Evolutionary conservation across 2,888 invertebrate genomes (phyloP).

Genomic region (Arrhopalites spinosus): DNA sequence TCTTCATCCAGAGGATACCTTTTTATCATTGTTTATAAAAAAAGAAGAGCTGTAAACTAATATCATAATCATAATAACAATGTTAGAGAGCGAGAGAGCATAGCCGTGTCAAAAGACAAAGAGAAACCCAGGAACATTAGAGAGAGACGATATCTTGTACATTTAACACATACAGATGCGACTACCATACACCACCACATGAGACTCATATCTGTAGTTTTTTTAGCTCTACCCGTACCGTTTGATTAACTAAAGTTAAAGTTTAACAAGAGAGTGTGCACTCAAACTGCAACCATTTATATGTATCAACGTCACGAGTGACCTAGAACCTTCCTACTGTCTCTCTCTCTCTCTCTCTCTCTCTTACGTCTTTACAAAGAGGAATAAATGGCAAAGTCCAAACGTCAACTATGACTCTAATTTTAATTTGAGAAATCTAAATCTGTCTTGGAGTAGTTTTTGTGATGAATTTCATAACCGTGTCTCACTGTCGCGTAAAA

Average conservation of each 20-base stretch:
- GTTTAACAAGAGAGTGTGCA: constrained; percentile 2
- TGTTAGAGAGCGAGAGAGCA: background rate
- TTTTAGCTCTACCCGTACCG: too few relatives aligned
- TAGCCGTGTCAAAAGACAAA: too few relatives aligned
- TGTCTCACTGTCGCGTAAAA: too few relatives aligned
- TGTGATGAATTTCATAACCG: too few relatives aligned
- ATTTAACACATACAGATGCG: too few relatives aligned
- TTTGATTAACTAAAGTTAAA: too few relatives aligned
- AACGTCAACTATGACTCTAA: background rate
- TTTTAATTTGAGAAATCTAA: background rate
- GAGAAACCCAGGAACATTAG: constrained; percentile 2
- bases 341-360: background rate
- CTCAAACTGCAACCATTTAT: background rate
- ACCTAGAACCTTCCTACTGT: constrained; percentile 28
- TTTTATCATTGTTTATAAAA: background rate
- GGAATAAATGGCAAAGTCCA: background rate
- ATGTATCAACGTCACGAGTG: constrained; percentile 23
- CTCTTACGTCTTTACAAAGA: background rate
- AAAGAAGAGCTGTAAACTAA: background rate
- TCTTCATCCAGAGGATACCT: background rate
- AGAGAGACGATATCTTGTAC: too few relatives aligned
- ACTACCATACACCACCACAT: too few relatives aligned
- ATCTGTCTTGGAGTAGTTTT: too few relatives aligned
- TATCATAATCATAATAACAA: background rate
- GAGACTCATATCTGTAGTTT: too few relatives aligned